Percentiles rank a stretch among this genome's conserved stretches.
Conservation (phyloP, 2,888 invertebrate species). For the Meteorus cinctellus region DNA sequence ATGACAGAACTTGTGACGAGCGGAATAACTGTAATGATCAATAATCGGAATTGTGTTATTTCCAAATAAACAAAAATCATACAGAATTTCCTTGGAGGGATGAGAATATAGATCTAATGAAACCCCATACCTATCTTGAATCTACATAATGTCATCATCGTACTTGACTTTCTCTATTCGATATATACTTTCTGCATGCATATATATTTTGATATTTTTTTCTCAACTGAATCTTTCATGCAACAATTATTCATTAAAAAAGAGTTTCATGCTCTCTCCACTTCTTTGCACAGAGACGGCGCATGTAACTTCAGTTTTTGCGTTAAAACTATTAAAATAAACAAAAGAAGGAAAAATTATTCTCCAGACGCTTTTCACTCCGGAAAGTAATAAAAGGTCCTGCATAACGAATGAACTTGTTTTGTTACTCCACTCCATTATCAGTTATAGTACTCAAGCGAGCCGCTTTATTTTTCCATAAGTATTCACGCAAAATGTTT, state of each 20-base stretch:
- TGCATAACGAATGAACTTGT: conserved; percentile 30
- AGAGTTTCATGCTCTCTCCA: neutral
- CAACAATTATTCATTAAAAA: neutral
- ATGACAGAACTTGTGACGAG: too few relatives aligned
- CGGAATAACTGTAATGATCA: too few relatives aligned
- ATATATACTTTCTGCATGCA: too few relatives aligned
- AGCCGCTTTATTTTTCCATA: neutral
- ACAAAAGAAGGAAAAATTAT: neutral
- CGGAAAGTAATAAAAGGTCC: neutral
- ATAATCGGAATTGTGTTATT: too few relatives aligned
- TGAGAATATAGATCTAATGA: too few relatives aligned
- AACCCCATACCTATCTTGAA: too few relatives aligned
- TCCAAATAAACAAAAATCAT: too few relatives aligned
- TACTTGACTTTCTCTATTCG: too few relatives aligned
- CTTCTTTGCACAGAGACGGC: conserved; percentile 5
- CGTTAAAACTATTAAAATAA: conserved; percentile 19
- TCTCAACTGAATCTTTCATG: neutral
- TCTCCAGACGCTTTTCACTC: neutral
- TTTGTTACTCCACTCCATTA: conserved; percentile 12
- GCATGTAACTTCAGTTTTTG: neutral
- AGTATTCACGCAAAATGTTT: neutral
- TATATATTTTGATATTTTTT: too few relatives aligned
- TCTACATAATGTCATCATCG: too few relatives aligned
- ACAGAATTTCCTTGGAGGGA: too few relatives aligned
- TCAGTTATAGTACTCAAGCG: neutral